Base-by-base conservation (phyloP, 2,113 vertebrate species). In the Verasper variegatus region DNA sequence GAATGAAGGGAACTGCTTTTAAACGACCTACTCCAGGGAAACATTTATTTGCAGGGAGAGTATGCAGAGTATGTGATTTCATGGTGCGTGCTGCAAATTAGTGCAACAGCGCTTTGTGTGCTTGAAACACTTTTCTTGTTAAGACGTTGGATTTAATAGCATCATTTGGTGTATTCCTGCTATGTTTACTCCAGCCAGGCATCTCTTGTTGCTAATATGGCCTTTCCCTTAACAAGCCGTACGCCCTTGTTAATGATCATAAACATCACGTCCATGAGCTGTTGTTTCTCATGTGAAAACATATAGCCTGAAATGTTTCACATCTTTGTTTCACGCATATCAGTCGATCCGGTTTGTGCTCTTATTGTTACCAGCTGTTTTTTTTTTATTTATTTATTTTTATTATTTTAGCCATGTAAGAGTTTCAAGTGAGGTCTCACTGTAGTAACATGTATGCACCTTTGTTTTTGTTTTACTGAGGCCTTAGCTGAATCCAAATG, bases 171-270 rank as follows among this genome's bases (percentile, higher is more conserved):
- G 76, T 66, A 74, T 74, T 80, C 68, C 62, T 78, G 69, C 76
- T 65, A 61, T 42, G 81, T 87, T 83, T 71, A 54, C 83, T 74
- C 73, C 75, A 87, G 79, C 82, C 84, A 85, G 85, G 74, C 84
- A 58, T 83, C 77, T 83, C 59, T 78, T 55, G 47, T 59, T 76
- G 80, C 82, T 86, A 86, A 86, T 76, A 91, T 78, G 87, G 91
- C 92, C 89, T 91, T 47, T 89, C 88, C 74, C 71, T 87, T 89
- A 87, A 88, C 66, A 83, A 89, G 85, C 86, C 73, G 49, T 61
- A 74, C 60, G 77, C 49, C 78, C 84, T 80, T 40, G 18, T 83
- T 76, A 86, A 81, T 77, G 81, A 90, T 82, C 67, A 57, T 78
- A 86, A 78, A 76, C 80, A 81, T 87, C 74, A 40, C n/a, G 11